Evolutionary conservation across 2,113 vertebrate genomes (phyloP), one percentile per base, ranked within the genome.

Genomic region (Struthio camelus): DNA sequence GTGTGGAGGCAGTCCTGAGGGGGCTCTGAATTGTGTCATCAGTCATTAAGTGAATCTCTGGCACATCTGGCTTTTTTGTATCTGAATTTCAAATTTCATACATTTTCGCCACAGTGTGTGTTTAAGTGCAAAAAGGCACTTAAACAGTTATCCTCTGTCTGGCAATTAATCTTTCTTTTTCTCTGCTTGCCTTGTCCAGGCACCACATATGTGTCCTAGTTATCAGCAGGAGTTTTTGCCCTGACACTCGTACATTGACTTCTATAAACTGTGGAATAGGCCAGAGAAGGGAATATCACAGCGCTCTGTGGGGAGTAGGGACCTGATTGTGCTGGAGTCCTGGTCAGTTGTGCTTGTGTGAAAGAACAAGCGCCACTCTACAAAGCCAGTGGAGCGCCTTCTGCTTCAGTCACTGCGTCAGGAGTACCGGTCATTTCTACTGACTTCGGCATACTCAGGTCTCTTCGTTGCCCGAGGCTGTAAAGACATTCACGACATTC

Each of bases 281-380:
- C 28, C 30, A 8, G 46, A 30, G 66, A n/a, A 51, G 19, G 48
- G 38, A 27, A 3, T 20, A 15, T 22, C 36, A 9, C 27, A 9
- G 32, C 30, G 12, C 65, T 34, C 46, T 17, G 10, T 17, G 56
- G 48, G 28, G 24, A n/a, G 12, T 16, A 18, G 54, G 18, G 15
- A 3, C 11, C 23, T 48, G 38, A n/a, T 54, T 14, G 32, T 34
- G 25, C 13, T 13, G 38, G 32, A 10, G 62, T 1, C 15, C 36
- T 34, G n/a, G n/a, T 10, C 18, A 10, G 7, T 36, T 5, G 1
- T 18, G 67, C 17, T 32, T 10, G 62, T 0, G 3, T 61, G 20
- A 38, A 12, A 24, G 59, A 42, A n/a, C 32, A 34, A 81, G 59
- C 23, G 42, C 62, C 14, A 22, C 42, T 9, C 72, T 64, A 17